Conservation (phyloP, 2,888 invertebrate genomes). For the Pseudanteris insignis region DNA sequence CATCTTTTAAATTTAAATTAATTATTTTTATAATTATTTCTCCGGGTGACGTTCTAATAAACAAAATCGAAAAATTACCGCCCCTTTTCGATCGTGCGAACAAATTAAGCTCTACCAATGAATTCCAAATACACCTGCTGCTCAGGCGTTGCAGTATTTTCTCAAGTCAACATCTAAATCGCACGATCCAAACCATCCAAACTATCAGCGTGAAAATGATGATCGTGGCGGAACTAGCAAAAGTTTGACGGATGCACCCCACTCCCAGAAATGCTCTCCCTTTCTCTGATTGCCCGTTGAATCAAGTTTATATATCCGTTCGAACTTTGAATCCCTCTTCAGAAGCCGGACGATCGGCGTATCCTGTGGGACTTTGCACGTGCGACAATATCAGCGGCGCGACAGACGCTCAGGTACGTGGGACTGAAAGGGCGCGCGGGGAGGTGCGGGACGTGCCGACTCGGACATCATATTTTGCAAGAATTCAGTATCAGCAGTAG, state of each 20-base stretch:
- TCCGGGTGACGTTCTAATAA: no score
- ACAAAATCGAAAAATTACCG: no score
- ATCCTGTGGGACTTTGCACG: slow-evolving; percentile 29
- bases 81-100: no score
- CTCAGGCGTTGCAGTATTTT: no score
- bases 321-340: slow-evolving; percentile 31
- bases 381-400: slow-evolving; percentile 15
- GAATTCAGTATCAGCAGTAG: slow-evolving; percentile 53
- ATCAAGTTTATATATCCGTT: slow-evolving; percentile 30
- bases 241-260: slow-evolving; percentile 13
- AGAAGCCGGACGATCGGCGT: slow-evolving; percentile 20
- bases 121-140: no score
- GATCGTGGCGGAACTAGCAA: slow-evolving; percentile 7
- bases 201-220: no score
- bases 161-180: no score
- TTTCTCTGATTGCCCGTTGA: slow-evolving; percentile 25
- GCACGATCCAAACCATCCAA: no score
- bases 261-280: slow-evolving; percentile 25
- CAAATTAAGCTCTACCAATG: no score
- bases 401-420: not conserved
- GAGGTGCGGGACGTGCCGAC: slow-evolving; percentile 21
- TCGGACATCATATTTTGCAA: slow-evolving; percentile 49
- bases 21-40: no score
- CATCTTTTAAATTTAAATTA: no score
- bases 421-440: slow-evolving; percentile 17